Evolutionary conservation across 92 coral and sea anemone genomes (phyloP), one percentile per base, ranked within the genome.

Genomic region (Epizoanthus ramosus): DNA sequence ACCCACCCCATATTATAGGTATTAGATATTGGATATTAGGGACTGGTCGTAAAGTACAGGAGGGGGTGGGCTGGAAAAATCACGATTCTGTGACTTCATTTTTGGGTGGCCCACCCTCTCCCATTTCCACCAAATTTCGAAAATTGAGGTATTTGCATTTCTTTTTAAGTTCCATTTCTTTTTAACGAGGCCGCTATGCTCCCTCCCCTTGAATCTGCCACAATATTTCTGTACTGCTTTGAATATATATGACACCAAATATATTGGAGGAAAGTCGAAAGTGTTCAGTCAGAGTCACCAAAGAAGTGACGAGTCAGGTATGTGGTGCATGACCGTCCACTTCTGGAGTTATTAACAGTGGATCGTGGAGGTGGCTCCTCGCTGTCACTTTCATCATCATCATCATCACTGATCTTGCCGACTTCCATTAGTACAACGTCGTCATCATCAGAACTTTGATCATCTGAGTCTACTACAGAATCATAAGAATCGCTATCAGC

Each of bases 251-350:
- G 76, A 71, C 76, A 50, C 76, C 76, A 43, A 71, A 41, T 71
- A 21, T 71, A 47, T 63, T 25, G 56, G 25, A 61, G 68, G 68
- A 79, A 61, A 61, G 71, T 41, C 71, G 28, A 61, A 79, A 63
- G 74, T 68, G 72, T 47, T 79, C 84, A 59, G 60, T 79, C 83
- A 58, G 87, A 85, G 69, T 85, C 84, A 39, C 84, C 74, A 85
- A 63, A 85, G 69, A 75, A 75, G 68, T 85, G 84, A 39, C 84
- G 80, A 64, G 68, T 73, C 73, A 80, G 75, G 71, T n/a, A n/a
- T 33, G n/a, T 71, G 28, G n/a, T n/a, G n/a, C n/a, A n/a, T n/a
- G n/a, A n/a, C n/a, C n/a, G n/a, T n/a, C n/a, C n/a, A n/a, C n/a
- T 1, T 23, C 68, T n/a, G n/a, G n/a, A n/a, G n/a, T n/a, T n/a